Base-by-base conservation (phyloP, 2,113 vertebrate species). In the Telmatochromis sp. region DNA sequence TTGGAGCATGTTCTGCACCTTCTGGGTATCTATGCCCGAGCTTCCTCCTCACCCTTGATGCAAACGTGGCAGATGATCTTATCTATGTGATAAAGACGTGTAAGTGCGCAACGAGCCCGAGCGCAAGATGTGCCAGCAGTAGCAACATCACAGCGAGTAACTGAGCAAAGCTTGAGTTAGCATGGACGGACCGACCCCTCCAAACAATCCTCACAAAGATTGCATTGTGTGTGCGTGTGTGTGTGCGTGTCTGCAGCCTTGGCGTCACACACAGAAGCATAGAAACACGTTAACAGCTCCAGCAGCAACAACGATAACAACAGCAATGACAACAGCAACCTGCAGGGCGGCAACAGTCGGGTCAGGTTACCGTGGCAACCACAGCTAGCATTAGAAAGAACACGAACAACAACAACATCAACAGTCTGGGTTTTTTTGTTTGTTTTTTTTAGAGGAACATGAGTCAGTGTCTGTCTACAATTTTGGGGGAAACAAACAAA, bases 291-390 rank as follows among this genome's bases (percentile, higher is more conserved):
- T 58, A 89, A 90, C 87, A 86, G 85, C 88, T 57, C 87, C 89
- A 86, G 86, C 83, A 35, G 80, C 83, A 14, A 81, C 86, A 86
- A 82, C 55, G 54, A 57, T 83, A 73, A 73, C 21, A 35, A 78
- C 73, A 42, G 80, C 83, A 11, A 40, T 80, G 82, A 83, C 82
- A 82, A 54, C 80, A 83, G 57, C 85, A 78, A 88, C 89, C 84
- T 87, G 84, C 84, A 89, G 82, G 65, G 75, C 19, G 11, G 80
- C 93, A 92, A 94, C 94, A 92, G 95, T 94, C 95, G 8, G 81
- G 86, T 86, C 58, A 54, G 91, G 88, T 92, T 89, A 89, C 86
- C 86, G 0, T 91, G 91, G 91, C 81, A 90, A 93, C 90, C 73
- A 55, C 88, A 86, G 86, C 58, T 53, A 91, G 88, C 91, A 85